These are phyloP conservation scores for Acyrthosiphon pisum DNA, from an alignment of 1,140 invertebrate genomes.

Conservation along the genomic window DNA sequence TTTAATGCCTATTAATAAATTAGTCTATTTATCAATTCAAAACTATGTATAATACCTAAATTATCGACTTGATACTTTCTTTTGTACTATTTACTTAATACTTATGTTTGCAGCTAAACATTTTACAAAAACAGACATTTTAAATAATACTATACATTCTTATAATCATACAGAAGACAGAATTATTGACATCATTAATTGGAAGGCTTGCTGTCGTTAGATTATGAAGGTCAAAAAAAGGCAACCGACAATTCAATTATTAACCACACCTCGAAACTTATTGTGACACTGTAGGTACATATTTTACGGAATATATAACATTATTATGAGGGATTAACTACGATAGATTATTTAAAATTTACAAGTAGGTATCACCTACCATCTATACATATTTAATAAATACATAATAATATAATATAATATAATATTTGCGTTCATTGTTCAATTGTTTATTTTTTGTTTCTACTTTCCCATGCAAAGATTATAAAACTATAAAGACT, in stretches of 20 bases:
- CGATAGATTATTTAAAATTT: background rate
- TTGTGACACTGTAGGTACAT: background rate
- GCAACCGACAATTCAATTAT: background rate
- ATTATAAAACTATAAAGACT: background rate
- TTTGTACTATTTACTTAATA: background rate
- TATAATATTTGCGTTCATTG: too few species aligned
- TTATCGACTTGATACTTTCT: background rate
- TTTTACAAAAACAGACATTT: background rate
- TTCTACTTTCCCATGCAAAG: background rate
- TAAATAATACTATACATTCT: background rate
- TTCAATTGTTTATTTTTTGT: background rate
- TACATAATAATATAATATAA: too few species aligned
- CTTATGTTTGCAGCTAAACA: background rate
- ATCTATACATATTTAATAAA: too few species aligned
- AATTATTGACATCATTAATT: background rate
- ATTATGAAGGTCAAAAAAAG: background rate
- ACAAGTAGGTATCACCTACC: background rate
- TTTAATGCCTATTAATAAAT: background rate
- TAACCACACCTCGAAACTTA: background rate
- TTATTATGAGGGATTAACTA: background rate
- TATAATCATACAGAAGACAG: background rate
- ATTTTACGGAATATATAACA: background rate
- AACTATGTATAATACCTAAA: background rate
- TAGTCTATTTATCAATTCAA: background rate
- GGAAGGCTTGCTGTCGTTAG: background rate